A percentile compares a stretch with the other conserved stretches of the same genome.
phyloP scores from a whole-genome alignment of 2,113 vertebrate genomes.

The Cottus gobio region DNA sequence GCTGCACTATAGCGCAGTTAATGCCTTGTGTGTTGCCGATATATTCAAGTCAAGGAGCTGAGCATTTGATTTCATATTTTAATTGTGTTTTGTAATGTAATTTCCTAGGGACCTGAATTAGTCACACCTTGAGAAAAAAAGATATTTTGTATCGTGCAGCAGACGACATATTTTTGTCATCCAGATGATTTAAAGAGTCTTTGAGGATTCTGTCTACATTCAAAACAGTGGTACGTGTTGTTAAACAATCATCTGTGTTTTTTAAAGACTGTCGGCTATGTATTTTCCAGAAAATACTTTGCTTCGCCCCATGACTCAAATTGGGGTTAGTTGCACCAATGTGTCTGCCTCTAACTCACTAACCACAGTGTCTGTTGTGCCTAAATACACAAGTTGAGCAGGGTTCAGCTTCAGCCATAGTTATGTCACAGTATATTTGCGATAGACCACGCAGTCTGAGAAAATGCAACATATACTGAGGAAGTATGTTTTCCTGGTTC shows the following conservation, averaged over 20 bases:
- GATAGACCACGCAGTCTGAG: neutral
- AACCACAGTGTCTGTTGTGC: neutral
- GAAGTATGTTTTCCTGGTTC: neutral
- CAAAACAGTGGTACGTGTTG: neutral
- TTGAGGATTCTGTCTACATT: neutral
- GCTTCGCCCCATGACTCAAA: neutral
- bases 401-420: neutral
- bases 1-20: neutral
- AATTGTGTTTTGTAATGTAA: neutral
- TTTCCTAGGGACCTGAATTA: neutral
- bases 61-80: neutral
- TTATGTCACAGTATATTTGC: neutral
- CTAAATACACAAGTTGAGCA: constrained; percentile 16
- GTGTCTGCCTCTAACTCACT: constrained; percentile 5
- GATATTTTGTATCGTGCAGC: neutral
- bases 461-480: neutral
- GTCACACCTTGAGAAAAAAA: neutral
- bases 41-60: neutral
- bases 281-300: neutral
- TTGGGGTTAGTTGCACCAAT: neutral
- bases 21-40: neutral
- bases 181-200: neutral
- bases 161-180: neutral
- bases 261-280: neutral
- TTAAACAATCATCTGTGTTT: neutral